Evolutionary conservation across 2,797 vertebrate species (phyloP), one percentile per base, ranked within the genome.

Genomic region (Poecilia velifera): DNA sequence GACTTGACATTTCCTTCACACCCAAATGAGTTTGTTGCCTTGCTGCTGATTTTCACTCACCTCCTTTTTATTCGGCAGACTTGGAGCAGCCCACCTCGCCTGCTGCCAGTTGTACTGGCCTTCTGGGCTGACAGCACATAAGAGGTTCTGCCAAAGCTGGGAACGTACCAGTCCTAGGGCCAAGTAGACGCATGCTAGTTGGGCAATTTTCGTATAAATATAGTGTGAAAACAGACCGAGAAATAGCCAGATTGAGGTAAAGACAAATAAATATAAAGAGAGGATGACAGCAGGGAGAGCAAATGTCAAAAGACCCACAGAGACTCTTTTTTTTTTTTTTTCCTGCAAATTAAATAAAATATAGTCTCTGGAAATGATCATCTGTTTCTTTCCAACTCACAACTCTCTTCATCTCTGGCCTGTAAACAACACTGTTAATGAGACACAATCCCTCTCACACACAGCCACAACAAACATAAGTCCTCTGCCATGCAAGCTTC

Each of bases 351-450:
- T 81, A 88, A 89, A 90, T 87, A 85, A 88, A 90, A 86, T 76
- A 9, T 85, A 91, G 89, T 84, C 74, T 85, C 78, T 91, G 80
- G 74, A 89, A 87, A 75, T 83, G 82, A 76, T 81, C 46, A 39
- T 84, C 59, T 74, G 76, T 77, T 78, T 89, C 73, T 80, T 71
- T 86, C 86, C 76, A 84, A 72, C 86, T 80, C 83, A 71, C 84
- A 79, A 71, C 62, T 85, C 73, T 74, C 62, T 76, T 82, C 87
- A 86, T 76, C 78, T 76, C 75, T 51, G 73, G 81, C 86, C 76
- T 85, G 91, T 90, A 90, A 91, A 90, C 89, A 92, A 86, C 84
- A 72, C 80, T 51, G 79, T 78, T 90, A 87, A 91, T 90, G 84
- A 92, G 87, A 88, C 89, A 81, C 84, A 79, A 72, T 86, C 28